Base-by-base conservation (phyloP, 1,140 invertebrate genomes). In the Orchestia grillus region DNA sequence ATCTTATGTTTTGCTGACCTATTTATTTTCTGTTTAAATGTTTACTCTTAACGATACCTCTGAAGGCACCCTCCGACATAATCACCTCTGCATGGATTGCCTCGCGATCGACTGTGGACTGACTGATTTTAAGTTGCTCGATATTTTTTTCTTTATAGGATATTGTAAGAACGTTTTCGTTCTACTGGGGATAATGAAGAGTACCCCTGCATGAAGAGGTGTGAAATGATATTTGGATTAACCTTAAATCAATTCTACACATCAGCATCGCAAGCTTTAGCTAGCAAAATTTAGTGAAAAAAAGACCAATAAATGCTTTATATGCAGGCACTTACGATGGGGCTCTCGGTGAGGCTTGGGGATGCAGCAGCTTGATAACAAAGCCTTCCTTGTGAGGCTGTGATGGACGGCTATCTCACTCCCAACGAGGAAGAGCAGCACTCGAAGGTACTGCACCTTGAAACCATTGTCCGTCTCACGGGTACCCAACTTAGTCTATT, bases 341-440 rank as follows among this genome's bases (percentile, higher is more conserved):
- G 62, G 62, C 62, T 77, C 62, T 77, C 62, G 62, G 62, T 77
- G 62, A 77, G 62, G 62, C 62, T 77, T 77, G 62, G 62, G 62
- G 62, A 77, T 77, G 62, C 62, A 77, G 62, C 62, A 77, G 62
- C 62, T 77, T 36, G 62, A 77, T 77, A 77, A 77, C 62, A 77
- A 77, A 77, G 62, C 62, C 62, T 77, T 77, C 62, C 62, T 77
- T 77, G 62, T 77, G 62, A 36, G 62, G 62, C 62, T 77, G 62
- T 77, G 62, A 77, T 77, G 62, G 62, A 77, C 62, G 62, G 62
- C 62, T 77, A 77, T 77, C 62, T 77, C 62, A 77, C 62, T 77
- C 62, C 62, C 62, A 77, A 77, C 62, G 62, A 77, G 62, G 62
- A 77, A 77, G 62, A 77, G 62, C 11, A 77, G 62, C 62, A 77